phyloP scores from a whole-genome alignment of 2,113 vertebrate species.

The Anarhynchus alexandrinus region DNA sequence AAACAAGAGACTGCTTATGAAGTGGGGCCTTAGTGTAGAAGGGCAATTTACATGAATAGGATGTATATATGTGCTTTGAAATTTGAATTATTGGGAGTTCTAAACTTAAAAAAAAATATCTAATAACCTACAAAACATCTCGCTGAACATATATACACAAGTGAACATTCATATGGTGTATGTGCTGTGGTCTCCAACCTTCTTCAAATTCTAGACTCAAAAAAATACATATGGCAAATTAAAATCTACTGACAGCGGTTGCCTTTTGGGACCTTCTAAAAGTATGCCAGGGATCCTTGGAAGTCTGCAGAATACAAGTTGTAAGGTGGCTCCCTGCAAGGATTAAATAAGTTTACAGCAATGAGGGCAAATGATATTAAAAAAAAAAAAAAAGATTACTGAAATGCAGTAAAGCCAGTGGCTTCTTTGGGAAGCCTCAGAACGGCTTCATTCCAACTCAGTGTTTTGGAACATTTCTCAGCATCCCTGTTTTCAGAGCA shows the following conservation, averaged over 20 bases:
- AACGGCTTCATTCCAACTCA: background rate
- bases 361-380: background rate
- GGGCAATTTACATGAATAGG: background rate
- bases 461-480: background rate
- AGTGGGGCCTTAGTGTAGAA: background rate
- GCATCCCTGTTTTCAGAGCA: background rate
- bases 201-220: background rate
- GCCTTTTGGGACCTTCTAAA: background rate
- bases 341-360: background rate
- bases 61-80: background rate
- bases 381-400: background rate
- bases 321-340: background rate
- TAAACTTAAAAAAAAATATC: background rate
- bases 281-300: background rate
- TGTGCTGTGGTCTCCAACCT: background rate
- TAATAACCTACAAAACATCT: background rate
- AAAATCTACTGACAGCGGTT: background rate
- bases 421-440: background rate
- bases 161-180: background rate
- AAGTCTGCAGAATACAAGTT: background rate
- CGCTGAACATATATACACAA: background rate
- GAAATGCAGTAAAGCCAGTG: background rate
- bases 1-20: background rate
- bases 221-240: background rate
- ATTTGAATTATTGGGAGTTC: background rate